Base-by-base conservation (phyloP, 2,888 invertebrate genomes). In the Coleophora flavipennella region DNA sequence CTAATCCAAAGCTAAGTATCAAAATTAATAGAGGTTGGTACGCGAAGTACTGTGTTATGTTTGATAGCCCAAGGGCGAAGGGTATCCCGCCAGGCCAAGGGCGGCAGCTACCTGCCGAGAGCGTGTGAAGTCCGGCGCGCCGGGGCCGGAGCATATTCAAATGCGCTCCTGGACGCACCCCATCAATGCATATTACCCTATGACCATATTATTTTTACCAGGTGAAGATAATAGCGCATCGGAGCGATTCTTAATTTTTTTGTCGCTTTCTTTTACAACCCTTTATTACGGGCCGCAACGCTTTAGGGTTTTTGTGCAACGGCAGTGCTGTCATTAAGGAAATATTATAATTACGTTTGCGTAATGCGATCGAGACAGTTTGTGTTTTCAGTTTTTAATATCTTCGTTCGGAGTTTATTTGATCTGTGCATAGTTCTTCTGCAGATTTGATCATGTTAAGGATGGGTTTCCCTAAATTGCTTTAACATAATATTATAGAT, bases 121-220 rank as follows among this genome's bases (percentile, higher is more conserved):
- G 77, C 84, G 84, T 84, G 84, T 84, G 84, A 84, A 84, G 84
- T 83, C 84, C 83, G 72, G 77, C 66, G 62, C 73, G 59, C 10
- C 13, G 10, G 61, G 64, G 70, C 72, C 69, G 65, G 79, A 76
- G 52, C 57, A 74, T 79, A 84, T 84, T 84, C 79, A 77, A 79
- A 80, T 80, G 64, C 80, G 72, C 81, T 76, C 81, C 71, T 84
- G 83, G 84, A 83, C 84, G 75, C 59, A 70, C 69, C 77, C 73
- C 76, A 74, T 80, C 75, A 83, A 81, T 81, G 76, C 77, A 57
- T 77, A 74, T 71, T 77, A 76, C 84, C 79, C 83, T 78, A 83
- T 78, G 80, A 79, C 81, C 81, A 73, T 80, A 83, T 83, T 83
- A 83, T 84, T 84, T 84, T 77, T 81, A 83, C 74, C 78, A 74